Percentiles rank a stretch among this genome's conserved stretches.
Evolutionary conservation across 2,113 vertebrate species (phyloP).

Genomic region (Panthera uncia): DNA sequence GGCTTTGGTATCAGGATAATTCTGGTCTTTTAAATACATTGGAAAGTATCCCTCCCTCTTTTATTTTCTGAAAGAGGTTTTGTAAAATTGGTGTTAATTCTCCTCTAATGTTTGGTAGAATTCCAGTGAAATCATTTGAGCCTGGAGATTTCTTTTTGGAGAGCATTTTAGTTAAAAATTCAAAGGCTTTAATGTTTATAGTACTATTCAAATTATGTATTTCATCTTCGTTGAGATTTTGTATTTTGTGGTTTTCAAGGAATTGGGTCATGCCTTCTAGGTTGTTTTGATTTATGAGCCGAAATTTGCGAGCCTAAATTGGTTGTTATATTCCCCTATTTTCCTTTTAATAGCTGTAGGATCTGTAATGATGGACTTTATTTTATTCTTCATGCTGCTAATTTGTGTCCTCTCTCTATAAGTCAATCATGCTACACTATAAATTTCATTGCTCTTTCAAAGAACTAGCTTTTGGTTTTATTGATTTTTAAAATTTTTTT

Average conservation of each 20-base stretch:
- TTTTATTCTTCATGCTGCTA: neutral
- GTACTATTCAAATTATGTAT: neutral
- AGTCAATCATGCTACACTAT: neutral
- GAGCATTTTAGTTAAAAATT: neutral
- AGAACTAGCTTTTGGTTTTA: neutral
- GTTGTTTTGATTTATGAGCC: neutral
- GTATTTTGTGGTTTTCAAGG: neutral
- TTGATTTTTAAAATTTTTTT: neutral
- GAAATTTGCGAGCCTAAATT: neutral
- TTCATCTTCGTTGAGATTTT: neutral
- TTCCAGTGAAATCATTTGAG: neutral
- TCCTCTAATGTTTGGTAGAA: neutral
- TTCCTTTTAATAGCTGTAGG: neutral
- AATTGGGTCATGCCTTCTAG: neutral
- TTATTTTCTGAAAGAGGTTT: neutral
- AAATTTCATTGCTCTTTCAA: neutral
- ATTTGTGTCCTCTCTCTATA: neutral
- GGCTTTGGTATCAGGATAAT: neutral
- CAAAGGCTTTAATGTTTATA: neutral
- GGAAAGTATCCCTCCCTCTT: neutral
- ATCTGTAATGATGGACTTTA: neutral
- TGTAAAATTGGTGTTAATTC: neutral
- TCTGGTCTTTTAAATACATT: neutral
- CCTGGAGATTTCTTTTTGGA: neutral
- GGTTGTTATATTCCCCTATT: neutral